These are phyloP conservation scores for Phrixothrix hirtus DNA, from an alignment of 2,888 invertebrate genomes.

Conservation along the genomic window DNA sequence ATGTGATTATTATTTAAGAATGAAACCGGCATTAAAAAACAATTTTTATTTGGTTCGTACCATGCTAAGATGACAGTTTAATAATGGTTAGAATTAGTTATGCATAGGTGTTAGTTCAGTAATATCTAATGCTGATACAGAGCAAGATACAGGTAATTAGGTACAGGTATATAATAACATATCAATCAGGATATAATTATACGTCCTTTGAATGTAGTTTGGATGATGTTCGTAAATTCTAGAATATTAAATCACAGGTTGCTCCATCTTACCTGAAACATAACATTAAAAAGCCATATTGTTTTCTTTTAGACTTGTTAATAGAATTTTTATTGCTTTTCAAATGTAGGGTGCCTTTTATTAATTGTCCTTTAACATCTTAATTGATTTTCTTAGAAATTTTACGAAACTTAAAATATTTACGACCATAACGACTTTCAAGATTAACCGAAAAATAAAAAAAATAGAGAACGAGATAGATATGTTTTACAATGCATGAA, in stretches of 20 bases:
- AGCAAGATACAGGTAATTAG: conserved; percentile 44
- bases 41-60: conserved; percentile 49
- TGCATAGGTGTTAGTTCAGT: conserved; percentile 15
- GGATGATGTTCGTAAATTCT: conserved; percentile 33
- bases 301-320: conserved; percentile 11
- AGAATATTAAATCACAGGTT: conserved; percentile 36
- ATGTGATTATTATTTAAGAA: conserved; percentile 52
- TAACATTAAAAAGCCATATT: conserved; percentile 19
- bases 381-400: not conserved
- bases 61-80: conserved; percentile 36
- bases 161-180: conserved; percentile 54
- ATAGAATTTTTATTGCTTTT: conserved; percentile 32
- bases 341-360: conserved; percentile 5
- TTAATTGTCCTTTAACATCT: too few species aligned
- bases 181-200: conserved; percentile 54
- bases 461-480: too few species aligned
- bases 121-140: conserved; percentile 41
- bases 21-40: conserved; percentile 54
- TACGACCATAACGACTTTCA: not conserved
- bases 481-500: too few species aligned
- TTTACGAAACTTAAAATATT: too few species aligned
- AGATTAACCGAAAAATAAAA: not conserved
- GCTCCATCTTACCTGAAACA: conserved; percentile 27
- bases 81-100: conserved; percentile 26
- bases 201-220: conserved; percentile 41